Conservation (phyloP, 2,797 vertebrate genomes). For the Cryptoblepharus egeriae region DNA sequence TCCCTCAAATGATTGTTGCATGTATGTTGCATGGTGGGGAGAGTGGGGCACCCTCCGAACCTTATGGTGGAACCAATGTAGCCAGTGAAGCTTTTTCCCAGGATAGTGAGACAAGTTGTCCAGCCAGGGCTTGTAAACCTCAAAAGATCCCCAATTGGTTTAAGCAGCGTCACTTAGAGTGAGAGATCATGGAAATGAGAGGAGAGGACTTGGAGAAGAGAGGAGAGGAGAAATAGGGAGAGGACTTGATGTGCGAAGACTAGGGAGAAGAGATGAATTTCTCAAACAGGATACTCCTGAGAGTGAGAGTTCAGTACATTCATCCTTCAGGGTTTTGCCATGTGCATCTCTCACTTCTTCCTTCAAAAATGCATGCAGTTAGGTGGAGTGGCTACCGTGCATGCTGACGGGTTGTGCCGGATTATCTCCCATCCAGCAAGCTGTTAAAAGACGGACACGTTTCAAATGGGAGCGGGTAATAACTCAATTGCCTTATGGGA, state of each 20-base stretch:
- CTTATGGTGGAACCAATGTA: background rate
- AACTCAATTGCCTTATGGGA: background rate
- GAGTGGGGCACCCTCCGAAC: background rate
- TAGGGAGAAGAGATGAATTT: background rate
- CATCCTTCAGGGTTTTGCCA: background rate
- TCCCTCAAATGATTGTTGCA: background rate
- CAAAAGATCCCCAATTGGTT: background rate
- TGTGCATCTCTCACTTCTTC: background rate
- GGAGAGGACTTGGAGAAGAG: too few species aligned
- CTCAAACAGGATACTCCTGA: background rate
- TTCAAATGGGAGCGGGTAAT: too few species aligned
- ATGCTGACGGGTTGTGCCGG: too few species aligned
- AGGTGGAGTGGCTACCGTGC: too few species aligned
- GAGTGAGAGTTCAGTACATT: background rate
- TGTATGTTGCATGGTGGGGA: background rate
- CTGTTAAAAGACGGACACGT: background rate
- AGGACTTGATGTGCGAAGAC: background rate
- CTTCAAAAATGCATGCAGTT: background rate
- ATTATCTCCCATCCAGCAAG: background rate
- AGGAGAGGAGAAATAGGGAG: too few species aligned
- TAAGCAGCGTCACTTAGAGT: too few species aligned
- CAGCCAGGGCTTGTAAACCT: background rate
- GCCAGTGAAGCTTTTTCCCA: background rate
- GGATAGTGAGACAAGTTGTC: too few species aligned
- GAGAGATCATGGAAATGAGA: accelerated